A percentile compares a stretch with the other conserved stretches of the same genome.
These are phyloP conservation scores for Diplosoma virens DNA, from an alignment of 23 tunicate species.

Conservation along the genomic window DNA sequence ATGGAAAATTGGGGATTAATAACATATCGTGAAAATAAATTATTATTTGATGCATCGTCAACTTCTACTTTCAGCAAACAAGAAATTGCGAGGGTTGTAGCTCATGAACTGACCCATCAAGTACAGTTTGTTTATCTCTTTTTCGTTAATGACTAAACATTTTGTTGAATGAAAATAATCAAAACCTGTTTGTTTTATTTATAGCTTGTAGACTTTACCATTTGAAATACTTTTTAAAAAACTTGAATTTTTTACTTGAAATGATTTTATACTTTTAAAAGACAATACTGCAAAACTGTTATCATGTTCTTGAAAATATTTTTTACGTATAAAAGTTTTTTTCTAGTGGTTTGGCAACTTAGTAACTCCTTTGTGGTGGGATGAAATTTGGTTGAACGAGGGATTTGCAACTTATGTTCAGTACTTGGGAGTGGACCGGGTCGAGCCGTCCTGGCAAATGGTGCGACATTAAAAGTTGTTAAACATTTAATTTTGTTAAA, in stretches of 20 bases:
- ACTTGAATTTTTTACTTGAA: neutral
- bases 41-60: slow-evolving; percentile 33
- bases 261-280: too few relatives aligned
- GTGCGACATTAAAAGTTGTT: slow-evolving; percentile 27
- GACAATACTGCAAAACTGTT: too few relatives aligned
- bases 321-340: too few relatives aligned
- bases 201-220: neutral
- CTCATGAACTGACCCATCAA: slow-evolving; percentile 77
- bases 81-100: slow-evolving; percentile 32
- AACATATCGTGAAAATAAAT: slow-evolving; percentile 45
- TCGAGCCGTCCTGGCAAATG: slow-evolving; percentile 53
- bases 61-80: slow-evolving; percentile 54
- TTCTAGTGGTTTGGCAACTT: slow-evolving; percentile 77
- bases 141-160: neutral
- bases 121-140: neutral
- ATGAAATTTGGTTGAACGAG: slow-evolving; percentile 81
- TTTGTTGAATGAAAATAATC: neutral
- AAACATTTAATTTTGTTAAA: neutral
- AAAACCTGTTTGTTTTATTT: neutral
- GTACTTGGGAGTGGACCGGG: slow-evolving; percentile 34
- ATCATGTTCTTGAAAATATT: too few relatives aligned
- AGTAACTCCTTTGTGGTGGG: slow-evolving; percentile 83
- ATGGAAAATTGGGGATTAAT: slow-evolving; percentile 90
- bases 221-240: neutral
- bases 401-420: slow-evolving; percentile 68